Evolutionary conservation across 2,888 invertebrate species (phyloP).

Genomic region (Drosophila engyochracea): DNA sequence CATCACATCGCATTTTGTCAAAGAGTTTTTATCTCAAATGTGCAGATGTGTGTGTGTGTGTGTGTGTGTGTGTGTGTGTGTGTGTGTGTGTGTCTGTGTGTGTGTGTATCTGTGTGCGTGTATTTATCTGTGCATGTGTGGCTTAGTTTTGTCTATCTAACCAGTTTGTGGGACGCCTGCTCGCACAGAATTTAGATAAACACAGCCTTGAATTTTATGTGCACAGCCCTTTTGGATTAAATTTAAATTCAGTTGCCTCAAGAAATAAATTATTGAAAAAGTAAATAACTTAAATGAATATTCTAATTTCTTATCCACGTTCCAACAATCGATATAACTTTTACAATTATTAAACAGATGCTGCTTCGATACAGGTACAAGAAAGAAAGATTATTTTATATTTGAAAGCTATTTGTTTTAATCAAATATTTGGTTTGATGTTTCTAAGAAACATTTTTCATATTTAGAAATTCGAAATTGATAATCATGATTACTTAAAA

Average conservation of each 20-base stretch:
- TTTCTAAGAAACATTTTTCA: not conserved
- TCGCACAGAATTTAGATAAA: not conserved
- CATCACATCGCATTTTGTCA: constrained; percentile 46
- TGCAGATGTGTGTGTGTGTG: constrained; percentile 21
- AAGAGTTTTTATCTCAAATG: constrained; percentile 36
- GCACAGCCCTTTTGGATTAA: not conserved
- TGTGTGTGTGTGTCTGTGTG: not conserved
- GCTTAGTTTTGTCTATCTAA: constrained; percentile 9
- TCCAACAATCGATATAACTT: not conserved
- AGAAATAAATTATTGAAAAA: not conserved
- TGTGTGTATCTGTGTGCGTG: not conserved
- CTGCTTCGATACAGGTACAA: not conserved
- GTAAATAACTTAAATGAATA: not conserved
- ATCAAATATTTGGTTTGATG: no score
- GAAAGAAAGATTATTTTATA: not conserved
- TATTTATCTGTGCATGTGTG: not conserved
- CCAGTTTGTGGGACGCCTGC: not conserved
- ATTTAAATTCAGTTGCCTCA: not conserved
- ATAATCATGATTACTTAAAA: not conserved
- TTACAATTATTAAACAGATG: not conserved
- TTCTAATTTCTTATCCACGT: not conserved
- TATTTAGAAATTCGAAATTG: no score
- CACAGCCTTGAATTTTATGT: not conserved
- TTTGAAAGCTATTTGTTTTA: not conserved
- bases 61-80: not conserved